A percentile compares a stretch with the other conserved stretches of the same genome.
Conservation (phyloP, 2,797 vertebrate genomes). For the Helicolenus hilgendorfi region DNA sequence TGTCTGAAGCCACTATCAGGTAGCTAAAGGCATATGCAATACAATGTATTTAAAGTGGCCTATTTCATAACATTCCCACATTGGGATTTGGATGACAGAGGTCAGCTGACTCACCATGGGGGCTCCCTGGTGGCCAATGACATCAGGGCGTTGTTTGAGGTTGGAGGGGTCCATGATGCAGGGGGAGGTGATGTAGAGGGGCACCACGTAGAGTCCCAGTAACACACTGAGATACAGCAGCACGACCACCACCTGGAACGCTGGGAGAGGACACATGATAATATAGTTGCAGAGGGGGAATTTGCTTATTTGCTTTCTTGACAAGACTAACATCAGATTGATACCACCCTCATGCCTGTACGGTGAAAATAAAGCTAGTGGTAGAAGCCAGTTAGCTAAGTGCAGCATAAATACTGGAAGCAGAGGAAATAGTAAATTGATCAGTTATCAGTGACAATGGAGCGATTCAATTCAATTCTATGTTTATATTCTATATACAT, state of each 20-base stretch:
- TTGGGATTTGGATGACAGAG: not conserved
- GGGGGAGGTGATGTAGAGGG: constrained; percentile 95
- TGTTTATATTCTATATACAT: too few species aligned
- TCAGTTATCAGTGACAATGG: too few species aligned
- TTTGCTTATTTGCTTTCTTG: not conserved
- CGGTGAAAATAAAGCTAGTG: not conserved
- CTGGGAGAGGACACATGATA: constrained; percentile 73
- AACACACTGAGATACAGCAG: constrained; percentile 92
- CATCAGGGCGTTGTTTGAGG: constrained; percentile 92
- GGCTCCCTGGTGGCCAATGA: constrained; percentile 95
- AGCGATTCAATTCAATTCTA: too few species aligned
- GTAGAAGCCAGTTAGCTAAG: not conserved
- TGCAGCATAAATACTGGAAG: not conserved
- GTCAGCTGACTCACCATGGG: constrained; percentile 93
- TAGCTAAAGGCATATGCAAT: not conserved
- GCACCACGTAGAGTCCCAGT: constrained; percentile 93
- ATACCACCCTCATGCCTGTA: not conserved
- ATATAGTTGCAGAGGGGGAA: not conserved
- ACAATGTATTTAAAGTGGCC: not conserved
- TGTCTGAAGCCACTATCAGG: not conserved
- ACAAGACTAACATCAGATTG: not conserved
- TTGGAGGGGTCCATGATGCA: constrained; percentile 95
- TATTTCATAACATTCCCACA: not conserved
- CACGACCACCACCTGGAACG: constrained; percentile 93
- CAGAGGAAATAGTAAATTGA: not conserved